Conservation (phyloP, 2,888 invertebrate genomes). For the Mimumesa dahlbomi region DNA sequence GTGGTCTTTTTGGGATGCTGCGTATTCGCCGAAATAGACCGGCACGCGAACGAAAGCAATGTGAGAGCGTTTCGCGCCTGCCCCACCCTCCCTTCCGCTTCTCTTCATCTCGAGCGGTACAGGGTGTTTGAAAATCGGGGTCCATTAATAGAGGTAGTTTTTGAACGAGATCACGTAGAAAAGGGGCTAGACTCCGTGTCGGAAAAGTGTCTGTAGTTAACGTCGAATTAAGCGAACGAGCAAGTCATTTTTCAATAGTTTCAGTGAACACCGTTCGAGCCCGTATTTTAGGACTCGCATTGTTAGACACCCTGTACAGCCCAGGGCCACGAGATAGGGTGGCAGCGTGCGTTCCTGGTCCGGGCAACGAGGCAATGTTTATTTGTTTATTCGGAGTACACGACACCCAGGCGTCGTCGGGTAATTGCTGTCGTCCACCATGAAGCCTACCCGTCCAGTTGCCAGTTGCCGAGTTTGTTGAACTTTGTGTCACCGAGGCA, state of each 20-base stretch:
- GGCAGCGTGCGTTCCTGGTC: slow-evolving; percentile 37
- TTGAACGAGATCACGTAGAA: no score
- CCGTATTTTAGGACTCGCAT: no score
- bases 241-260: no score
- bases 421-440: slow-evolving; percentile 46
- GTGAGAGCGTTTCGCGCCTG: slow-evolving; percentile 35
- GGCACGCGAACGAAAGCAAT: slow-evolving; percentile 69
- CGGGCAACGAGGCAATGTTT: slow-evolving; percentile 49
- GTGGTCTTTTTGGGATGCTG: slow-evolving; percentile 70
- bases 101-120: slow-evolving; percentile 28
- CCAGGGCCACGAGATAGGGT: slow-evolving; percentile 35
- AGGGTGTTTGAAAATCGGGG: no score
- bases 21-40: slow-evolving; percentile 70
- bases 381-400: slow-evolving; percentile 61
- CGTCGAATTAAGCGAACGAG: no score
- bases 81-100: neutral
- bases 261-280: no score
- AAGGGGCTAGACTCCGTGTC: no score
- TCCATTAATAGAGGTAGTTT: no score
- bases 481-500: slow-evolving; percentile 27
- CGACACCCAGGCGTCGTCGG: slow-evolving; percentile 46
- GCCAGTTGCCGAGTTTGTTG: slow-evolving; percentile 26
- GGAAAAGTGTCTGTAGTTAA: no score
- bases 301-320: no score
- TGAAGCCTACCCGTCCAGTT: slow-evolving; percentile 18